A percentile compares a stretch with the other conserved stretches of the same genome.
Evolutionary conservation across 2,797 vertebrate genomes (phyloP).

Genomic region (Australoheros facetus): DNA sequence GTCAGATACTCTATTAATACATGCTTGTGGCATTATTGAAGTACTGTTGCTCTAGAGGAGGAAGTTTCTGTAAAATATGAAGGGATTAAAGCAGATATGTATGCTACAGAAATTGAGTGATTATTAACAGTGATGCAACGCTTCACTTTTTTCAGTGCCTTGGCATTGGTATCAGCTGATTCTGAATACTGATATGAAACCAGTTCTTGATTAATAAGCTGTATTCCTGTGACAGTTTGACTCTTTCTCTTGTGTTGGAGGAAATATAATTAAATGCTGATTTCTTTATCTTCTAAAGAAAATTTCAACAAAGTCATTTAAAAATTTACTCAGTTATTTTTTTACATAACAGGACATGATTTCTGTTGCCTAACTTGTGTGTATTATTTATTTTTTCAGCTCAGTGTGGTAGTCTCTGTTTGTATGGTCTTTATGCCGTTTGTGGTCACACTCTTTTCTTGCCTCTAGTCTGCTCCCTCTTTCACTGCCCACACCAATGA

Average conservation of each 20-base stretch:
- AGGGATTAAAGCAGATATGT: not conserved
- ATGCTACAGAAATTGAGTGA: not conserved
- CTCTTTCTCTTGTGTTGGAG: not conserved
- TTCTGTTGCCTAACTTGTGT: too few species aligned
- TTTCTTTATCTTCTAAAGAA: not conserved
- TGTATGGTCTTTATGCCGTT: not conserved
- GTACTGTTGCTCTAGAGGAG: not conserved
- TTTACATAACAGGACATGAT: not conserved
- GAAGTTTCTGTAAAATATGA: not conserved
- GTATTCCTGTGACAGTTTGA: not conserved
- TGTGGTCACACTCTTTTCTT: not conserved
- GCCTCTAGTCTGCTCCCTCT: too few species aligned
- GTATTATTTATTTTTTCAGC: too few species aligned
- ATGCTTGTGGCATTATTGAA: not conserved
- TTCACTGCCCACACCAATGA: not conserved
- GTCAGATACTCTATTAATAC: slow-evolving; percentile 20
- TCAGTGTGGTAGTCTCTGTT: too few species aligned
- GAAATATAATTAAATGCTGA: not conserved
- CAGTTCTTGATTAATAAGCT: not conserved
- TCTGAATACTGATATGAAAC: not conserved
- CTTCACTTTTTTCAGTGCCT: not conserved
- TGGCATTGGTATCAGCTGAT: not conserved
- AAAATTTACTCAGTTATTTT: not conserved
- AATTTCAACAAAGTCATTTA: not conserved
- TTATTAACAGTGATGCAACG: not conserved